phyloP scores from a whole-genome alignment of 2,797 vertebrate species.

The Menidia menidia region DNA sequence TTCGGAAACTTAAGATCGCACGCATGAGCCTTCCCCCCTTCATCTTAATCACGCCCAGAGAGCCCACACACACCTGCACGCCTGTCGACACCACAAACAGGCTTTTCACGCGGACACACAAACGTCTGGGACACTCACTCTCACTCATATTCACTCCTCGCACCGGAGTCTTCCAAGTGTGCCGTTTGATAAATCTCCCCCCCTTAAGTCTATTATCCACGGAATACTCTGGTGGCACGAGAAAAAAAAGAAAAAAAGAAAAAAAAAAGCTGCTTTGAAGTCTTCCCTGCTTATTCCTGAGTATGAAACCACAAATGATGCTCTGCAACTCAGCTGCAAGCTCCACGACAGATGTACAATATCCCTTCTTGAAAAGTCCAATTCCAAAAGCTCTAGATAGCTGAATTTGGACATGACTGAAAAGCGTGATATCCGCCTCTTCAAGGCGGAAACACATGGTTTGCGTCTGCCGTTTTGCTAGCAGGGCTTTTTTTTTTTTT shows the following conservation, averaged over 20 bases:
- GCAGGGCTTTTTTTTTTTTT: constrained; percentile 30
- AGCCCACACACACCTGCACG: background rate
- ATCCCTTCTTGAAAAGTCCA: constrained; percentile 52
- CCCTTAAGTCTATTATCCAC: constrained; percentile 78
- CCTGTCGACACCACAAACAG: constrained; percentile 10
- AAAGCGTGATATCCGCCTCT: constrained; percentile 33
- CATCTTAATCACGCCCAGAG: constrained; percentile 43
- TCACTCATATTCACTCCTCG: constrained; percentile 58
- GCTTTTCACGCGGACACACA: constrained; percentile 17
- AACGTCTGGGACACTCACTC: constrained; percentile 15
- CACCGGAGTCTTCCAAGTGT: constrained; percentile 68
- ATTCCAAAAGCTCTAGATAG: constrained; percentile 52
- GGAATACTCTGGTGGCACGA: constrained; percentile 71
- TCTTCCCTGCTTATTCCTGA: constrained; percentile 70
- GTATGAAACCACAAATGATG: constrained; percentile 55
- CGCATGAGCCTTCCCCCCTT: constrained; percentile 37
- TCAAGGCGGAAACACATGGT: constrained; percentile 9
- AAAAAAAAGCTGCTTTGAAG: constrained; percentile 75
- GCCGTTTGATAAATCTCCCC: constrained; percentile 76
- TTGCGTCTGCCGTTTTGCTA: constrained; percentile 34
- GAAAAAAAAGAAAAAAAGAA: constrained; percentile 51
- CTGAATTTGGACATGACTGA: constrained; percentile 51
- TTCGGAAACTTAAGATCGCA: constrained; percentile 34
- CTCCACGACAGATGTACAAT: constrained; percentile 44
- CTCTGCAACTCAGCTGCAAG: constrained; percentile 56